Evolutionary conservation across 2,888 invertebrate genomes (phyloP).

Genomic region (Conistra vaccinii): DNA sequence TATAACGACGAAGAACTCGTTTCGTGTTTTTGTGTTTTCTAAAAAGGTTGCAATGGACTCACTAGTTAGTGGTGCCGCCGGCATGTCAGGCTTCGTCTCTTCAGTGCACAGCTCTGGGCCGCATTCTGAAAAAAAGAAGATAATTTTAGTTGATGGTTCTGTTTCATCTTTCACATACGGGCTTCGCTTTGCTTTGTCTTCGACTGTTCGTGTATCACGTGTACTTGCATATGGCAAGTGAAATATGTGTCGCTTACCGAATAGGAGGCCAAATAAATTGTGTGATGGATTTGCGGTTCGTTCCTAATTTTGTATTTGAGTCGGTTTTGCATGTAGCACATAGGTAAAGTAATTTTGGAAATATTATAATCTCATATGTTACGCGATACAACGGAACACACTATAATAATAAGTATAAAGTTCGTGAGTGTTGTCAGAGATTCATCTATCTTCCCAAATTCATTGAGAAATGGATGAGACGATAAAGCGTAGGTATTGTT

Average conservation of each 20-base stretch:
- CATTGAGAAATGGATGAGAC: too few species aligned
- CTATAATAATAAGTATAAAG: neutral
- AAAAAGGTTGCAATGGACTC: conserved; percentile 64
- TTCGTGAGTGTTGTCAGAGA: neutral
- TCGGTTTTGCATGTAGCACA: conserved; percentile 2
- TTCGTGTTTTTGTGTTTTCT: neutral
- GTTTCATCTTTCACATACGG: neutral
- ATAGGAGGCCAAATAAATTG: neutral
- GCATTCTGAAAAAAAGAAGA: conserved; percentile 78
- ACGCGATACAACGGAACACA: too few species aligned
- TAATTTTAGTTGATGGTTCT: neutral
- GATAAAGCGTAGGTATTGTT: too few species aligned
- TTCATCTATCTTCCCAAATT: neutral
- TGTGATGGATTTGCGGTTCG: conserved; percentile 21
- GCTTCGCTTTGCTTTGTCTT: neutral
- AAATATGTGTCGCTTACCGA: neutral
- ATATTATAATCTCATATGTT: neutral
- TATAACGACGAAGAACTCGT: neutral
- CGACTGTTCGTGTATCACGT: neutral
- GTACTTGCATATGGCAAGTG: neutral
- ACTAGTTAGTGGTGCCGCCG: conserved; percentile 80
- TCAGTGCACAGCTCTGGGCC: conserved; percentile 78
- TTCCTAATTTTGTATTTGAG: conserved; percentile 8
- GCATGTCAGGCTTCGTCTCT: conserved; percentile 76
- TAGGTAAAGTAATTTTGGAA: neutral